Base-by-base conservation (phyloP, 2,888 invertebrate genomes). In the Ecdyonurus torrentis region DNA sequence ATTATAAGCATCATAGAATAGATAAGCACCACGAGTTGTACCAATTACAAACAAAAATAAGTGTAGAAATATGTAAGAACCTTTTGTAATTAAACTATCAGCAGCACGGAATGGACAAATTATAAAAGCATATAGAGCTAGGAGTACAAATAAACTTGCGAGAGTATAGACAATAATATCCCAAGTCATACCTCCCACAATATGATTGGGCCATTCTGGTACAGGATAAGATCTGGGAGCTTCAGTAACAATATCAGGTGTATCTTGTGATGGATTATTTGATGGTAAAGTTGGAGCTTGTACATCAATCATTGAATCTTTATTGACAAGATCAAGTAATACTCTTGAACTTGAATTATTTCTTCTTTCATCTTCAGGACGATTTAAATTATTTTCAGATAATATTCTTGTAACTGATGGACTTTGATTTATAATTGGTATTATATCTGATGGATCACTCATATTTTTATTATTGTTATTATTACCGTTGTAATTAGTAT, bases 1-100 rank as follows among this genome's bases (percentile, higher is more conserved):
- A 22, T 55, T 55, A 22, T 55, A 55, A n/a, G 55, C 55, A 22
- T 55, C 55, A 55, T 55, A 55, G 20, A 55, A 55, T n/a, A 55
- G 20, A 22, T 20, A 55, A 7, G 15, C 55, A 22, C 55, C 22
- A 22, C 55, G 55, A 7, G 55, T 10, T 22, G 22, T n/a, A 10
- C 55, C 55, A n/a, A 55, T n/a, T 5, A 55, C 20, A 20, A 55
- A 55, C 7, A 55, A 22, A 22, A 55, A 55, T 5, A 55, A 7
- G 55, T 55, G 55, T 22, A 55, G 55, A 22, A 55, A 55, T 5
- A n/a, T 20, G 22, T 55, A 55, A 7, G 55, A 55, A 22, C 55
- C 55, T n/a, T 20, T n/a, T 7, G 19, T 55, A 7, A 55, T 22
- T n/a, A 55, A 55, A 55, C 55, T 55, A 22, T 55, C 55, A 5